These are phyloP conservation scores for Noturus placidus DNA, from an alignment of 2,113 vertebrate genomes.

Conservation along the genomic window DNA sequence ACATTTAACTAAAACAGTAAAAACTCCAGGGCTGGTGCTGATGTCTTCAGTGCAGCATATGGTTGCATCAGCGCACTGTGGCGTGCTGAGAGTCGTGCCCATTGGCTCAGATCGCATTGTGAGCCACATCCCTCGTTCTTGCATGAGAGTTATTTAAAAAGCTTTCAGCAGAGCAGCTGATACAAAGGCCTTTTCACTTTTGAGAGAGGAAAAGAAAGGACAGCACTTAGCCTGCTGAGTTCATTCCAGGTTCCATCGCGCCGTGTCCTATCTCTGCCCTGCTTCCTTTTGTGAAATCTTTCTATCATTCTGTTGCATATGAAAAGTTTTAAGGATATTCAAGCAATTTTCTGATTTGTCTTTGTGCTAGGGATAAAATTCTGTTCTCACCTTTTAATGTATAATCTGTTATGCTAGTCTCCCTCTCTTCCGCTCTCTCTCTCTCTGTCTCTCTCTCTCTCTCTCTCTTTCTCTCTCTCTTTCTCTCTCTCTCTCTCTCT, in stretches of 20 bases:
- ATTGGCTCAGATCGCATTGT: constrained; percentile 13
- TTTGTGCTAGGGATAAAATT: constrained; percentile 15
- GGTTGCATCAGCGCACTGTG: background rate
- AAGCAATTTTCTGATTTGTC: constrained; percentile 12
- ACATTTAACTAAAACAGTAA: constrained; percentile 24
- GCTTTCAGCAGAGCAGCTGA: constrained; percentile 29
- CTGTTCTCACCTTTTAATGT: background rate
- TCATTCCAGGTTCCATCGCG: constrained; percentile 5
- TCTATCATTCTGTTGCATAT: constrained; percentile 11
- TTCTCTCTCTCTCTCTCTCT: background rate
- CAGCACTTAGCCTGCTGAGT: constrained; percentile 29
- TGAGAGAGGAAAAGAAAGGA: constrained; percentile 31
- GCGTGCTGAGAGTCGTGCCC: background rate
- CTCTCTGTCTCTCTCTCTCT: background rate
- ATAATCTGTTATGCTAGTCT: background rate
- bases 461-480: background rate
- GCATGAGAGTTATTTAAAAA: constrained; percentile 37
- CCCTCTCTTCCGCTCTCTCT: background rate
- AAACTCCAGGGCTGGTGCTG: constrained; percentile 37
- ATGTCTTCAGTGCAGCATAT: constrained; percentile 2
- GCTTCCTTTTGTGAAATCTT: constrained; percentile 5
- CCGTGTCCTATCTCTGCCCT: background rate
- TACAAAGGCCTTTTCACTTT: constrained; percentile 29
- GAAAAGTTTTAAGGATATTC: constrained; percentile 8
- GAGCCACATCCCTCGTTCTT: constrained; percentile 3